phyloP scores from a whole-genome alignment of 2,888 invertebrate genomes.

The Archaeoteleia sp. region DNA sequence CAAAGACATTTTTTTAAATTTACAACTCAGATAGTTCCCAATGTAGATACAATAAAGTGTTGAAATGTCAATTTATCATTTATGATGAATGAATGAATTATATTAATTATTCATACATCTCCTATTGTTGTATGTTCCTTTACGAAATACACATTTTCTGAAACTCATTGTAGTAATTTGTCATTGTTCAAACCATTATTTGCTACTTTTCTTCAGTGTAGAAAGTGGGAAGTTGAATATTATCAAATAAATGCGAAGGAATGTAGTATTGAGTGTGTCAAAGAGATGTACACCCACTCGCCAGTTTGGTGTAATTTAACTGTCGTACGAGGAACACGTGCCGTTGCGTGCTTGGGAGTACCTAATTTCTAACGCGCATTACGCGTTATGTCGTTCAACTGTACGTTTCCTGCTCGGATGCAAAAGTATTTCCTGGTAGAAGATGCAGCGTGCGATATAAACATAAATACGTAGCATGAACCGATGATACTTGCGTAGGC shows the following conservation, averaged over 20 bases:
- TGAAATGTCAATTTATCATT: too few relatives aligned
- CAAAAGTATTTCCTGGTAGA: conserved; percentile 30
- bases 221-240: conserved; percentile 35
- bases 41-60: too few relatives aligned
- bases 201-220: not conserved
- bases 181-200: too few relatives aligned
- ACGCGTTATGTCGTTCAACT: conserved; percentile 49
- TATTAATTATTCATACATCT: too few relatives aligned
- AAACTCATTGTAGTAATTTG: too few relatives aligned
- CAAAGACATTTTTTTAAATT: too few relatives aligned
- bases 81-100: too few relatives aligned
- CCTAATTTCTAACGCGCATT: conserved; percentile 52
- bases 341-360: conserved; percentile 36
- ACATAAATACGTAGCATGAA: conserved; percentile 4
- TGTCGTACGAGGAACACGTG: conserved; percentile 26
- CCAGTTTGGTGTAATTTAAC: conserved; percentile 19
- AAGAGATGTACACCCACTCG: conserved; percentile 25
- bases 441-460: conserved; percentile 5
- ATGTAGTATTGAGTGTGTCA: conserved; percentile 1
- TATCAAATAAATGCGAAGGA: conserved; percentile 33
- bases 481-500: too few relatives aligned
- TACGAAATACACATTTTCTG: too few relatives aligned
- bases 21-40: too few relatives aligned
- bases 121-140: too few relatives aligned
- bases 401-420: conserved; percentile 53